Evolutionary conservation across 2,113 vertebrate species (phyloP).

Genomic region (Ceuthmochares aereus): DNA sequence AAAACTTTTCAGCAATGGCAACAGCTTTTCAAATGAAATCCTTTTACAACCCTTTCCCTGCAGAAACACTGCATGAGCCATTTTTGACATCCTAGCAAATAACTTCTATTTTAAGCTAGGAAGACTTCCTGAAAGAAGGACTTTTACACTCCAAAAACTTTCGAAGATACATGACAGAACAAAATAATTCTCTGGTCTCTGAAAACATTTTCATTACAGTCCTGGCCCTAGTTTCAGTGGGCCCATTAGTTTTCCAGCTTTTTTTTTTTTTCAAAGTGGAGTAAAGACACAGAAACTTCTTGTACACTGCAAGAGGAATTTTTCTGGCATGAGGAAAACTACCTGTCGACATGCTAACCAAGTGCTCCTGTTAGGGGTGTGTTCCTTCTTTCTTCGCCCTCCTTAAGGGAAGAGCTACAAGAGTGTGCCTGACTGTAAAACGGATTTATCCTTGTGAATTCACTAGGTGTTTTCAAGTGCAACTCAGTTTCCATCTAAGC

Average conservation of each 20-base stretch:
- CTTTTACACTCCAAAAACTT: constrained; percentile 1
- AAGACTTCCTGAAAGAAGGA: constrained; percentile 21
- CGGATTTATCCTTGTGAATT: not conserved
- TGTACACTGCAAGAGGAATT: not conserved
- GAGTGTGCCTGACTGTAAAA: not conserved
- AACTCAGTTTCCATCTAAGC: not conserved
- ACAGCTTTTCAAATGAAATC: constrained; percentile 44
- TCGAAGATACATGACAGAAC: not conserved
- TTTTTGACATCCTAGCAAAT: constrained; percentile 39
- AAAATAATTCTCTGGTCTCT: not conserved
- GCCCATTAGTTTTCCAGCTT: not conserved
- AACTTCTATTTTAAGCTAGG: constrained; percentile 10
- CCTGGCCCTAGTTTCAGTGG: not conserved
- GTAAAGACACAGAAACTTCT: not conserved
- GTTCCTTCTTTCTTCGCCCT: not conserved
- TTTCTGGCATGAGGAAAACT: not conserved
- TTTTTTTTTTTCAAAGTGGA: not conserved
- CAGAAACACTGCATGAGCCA: not conserved
- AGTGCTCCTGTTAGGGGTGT: not conserved
- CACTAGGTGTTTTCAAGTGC: not conserved
- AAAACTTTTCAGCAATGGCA: constrained; percentile 27
- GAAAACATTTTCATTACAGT: not conserved
- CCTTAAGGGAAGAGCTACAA: not conserved
- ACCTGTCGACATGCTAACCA: not conserved
- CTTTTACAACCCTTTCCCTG: constrained; percentile 27